These are phyloP conservation scores for Smutsia gigantea DNA, from an alignment of 2,797 vertebrate species.

Conservation along the genomic window DNA sequence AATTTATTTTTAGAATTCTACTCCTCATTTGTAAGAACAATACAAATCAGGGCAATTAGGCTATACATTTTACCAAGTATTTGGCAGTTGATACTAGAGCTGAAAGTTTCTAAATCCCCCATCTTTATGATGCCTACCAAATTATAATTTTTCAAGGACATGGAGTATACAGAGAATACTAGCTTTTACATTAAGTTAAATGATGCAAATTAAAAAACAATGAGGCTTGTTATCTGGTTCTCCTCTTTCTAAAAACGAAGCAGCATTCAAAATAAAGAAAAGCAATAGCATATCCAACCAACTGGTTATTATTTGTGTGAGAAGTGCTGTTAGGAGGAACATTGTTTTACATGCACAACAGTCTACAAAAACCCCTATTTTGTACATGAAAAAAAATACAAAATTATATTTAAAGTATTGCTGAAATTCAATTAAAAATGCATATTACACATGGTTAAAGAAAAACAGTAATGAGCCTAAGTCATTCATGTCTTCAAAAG, in stretches of 20 bases:
- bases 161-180: not conserved
- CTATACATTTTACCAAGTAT: not conserved
- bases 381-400: not conserved
- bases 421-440: not conserved
- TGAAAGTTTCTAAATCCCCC: not conserved
- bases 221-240: not conserved
- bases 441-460: not conserved
- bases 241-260: constrained; percentile 37
- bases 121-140: constrained; percentile 4
- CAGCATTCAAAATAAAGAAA: not conserved
- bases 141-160: constrained; percentile 21
- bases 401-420: not conserved
- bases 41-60: not conserved
- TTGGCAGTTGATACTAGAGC: not conserved
- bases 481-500: not conserved
- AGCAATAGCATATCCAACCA: not conserved
- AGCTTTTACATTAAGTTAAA: constrained; percentile 44
- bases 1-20: constrained; percentile 42
- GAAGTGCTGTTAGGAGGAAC: not conserved
- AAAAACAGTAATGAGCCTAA: not conserved
- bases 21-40: constrained; percentile 28
- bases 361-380: not conserved
- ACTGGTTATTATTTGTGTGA: not conserved
- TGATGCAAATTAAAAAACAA: constrained; percentile 31
- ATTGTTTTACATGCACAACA: not conserved